Conservation (phyloP, 2,113 vertebrate genomes). For the Lagenorhynchus albirostris region DNA sequence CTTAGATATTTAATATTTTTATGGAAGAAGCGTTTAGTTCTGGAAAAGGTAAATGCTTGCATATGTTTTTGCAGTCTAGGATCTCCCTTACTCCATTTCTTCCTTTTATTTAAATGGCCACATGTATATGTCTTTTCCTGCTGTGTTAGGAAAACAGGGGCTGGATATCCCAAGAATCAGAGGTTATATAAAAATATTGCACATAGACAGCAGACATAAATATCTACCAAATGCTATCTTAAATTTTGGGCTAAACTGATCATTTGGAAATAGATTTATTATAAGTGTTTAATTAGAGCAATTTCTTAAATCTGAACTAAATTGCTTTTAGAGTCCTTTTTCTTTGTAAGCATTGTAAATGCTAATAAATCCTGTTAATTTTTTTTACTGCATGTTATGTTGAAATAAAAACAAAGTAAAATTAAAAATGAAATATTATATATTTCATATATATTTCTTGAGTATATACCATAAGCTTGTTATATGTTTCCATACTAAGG, state of each 20-base stretch:
- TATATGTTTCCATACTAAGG: not conserved
- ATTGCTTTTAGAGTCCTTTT: conserved; percentile 70
- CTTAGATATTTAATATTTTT: conserved; percentile 87
- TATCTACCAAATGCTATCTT: conserved; percentile 67
- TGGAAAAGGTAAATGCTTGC: conserved; percentile 85
- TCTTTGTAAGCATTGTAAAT: conserved; percentile 77
- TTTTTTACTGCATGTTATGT: conserved; percentile 73
- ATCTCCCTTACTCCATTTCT: conserved; percentile 79
- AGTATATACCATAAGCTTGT: not conserved
- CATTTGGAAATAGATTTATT: conserved; percentile 66
- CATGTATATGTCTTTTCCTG: conserved; percentile 83
- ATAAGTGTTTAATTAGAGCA: conserved; percentile 60
- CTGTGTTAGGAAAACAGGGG: conserved; percentile 82
- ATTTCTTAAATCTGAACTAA: conserved; percentile 69
- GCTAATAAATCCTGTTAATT: conserved; percentile 67
- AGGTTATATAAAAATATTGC: conserved; percentile 67
- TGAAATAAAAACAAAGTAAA: conserved; percentile 77
- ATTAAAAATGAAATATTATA: not conserved
- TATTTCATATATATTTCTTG: not conserved
- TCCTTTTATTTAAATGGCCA: conserved; percentile 85
- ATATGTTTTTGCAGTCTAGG: conserved; percentile 85
- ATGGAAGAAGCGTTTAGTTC: conserved; percentile 87
- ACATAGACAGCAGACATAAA: conserved; percentile 63
- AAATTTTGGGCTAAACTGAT: conserved; percentile 62
- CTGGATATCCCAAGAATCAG: conserved; percentile 84